A percentile compares a stretch with the other conserved stretches of the same genome.
Evolutionary conservation across 2,888 invertebrate species (phyloP).

Genomic region (Galerucella pusilla): DNA sequence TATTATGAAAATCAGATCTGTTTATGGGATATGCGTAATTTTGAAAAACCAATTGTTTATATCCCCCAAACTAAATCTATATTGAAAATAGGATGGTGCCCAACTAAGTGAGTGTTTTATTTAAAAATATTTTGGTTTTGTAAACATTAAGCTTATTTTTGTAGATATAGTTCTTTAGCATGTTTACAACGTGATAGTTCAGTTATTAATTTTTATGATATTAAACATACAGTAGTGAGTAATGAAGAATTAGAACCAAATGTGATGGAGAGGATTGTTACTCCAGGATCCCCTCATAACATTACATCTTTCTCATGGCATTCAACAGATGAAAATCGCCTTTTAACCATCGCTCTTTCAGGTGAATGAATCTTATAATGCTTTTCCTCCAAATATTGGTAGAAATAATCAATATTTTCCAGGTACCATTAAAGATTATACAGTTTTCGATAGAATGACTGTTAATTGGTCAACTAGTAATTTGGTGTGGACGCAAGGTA

Average conservation of each 20-base stretch:
- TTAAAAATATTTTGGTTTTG: slow-evolving; percentile 2
- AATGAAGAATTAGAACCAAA: slow-evolving; percentile 82
- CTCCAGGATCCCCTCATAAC: slow-evolving; percentile 64
- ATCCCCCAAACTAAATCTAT: slow-evolving; percentile 77
- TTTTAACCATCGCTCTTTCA: slow-evolving; percentile 74
- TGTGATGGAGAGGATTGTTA: slow-evolving; percentile 77
- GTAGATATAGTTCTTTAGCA: slow-evolving; percentile 79
- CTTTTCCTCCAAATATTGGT: too few species aligned
- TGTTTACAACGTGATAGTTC: slow-evolving; percentile 83
- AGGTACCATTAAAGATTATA: slow-evolving; percentile 78
- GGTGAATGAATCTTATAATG: slow-evolving; percentile 59
- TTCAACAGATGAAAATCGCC: slow-evolving; percentile 80
- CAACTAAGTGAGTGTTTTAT: slow-evolving; percentile 73
- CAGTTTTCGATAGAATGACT: slow-evolving; percentile 84
- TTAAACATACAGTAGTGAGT: slow-evolving; percentile 76
- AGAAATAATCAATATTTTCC: slow-evolving; percentile 42
- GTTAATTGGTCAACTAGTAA: slow-evolving; percentile 81
- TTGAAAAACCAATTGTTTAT: slow-evolving; percentile 84
- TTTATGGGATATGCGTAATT: slow-evolving; percentile 89
- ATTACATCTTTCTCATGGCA: slow-evolving; percentile 91
- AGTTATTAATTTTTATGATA: slow-evolving; percentile 85
- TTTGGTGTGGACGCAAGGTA: slow-evolving; percentile 81
- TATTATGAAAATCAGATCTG: slow-evolving; percentile 83
- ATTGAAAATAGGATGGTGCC: slow-evolving; percentile 87
- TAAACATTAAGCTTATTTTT: slow-evolving; percentile 40